A percentile compares a stretch with the other conserved stretches of the same genome.
phyloP scores from a whole-genome alignment of 2,113 vertebrate species.

The Microcebus murinus region DNA sequence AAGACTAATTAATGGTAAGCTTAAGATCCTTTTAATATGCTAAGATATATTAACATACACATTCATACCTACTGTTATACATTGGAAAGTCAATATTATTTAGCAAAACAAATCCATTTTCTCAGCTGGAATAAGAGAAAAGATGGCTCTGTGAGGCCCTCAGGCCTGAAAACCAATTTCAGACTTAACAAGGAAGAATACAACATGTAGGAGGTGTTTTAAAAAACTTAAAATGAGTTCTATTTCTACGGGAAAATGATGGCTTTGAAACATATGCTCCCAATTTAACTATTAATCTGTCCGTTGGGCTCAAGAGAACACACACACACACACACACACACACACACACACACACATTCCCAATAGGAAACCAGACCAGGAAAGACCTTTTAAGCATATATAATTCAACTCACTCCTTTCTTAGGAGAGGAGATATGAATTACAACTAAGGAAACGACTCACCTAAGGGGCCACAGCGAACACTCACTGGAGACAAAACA shows the following conservation, averaged over 20 bases:
- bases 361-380: neutral
- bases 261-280: constrained; percentile 14
- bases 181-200: constrained; percentile 21
- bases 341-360: neutral
- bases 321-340: neutral
- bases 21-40: neutral
- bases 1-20: constrained; percentile 14
- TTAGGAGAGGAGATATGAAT: constrained; percentile 5
- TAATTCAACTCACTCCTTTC: neutral
- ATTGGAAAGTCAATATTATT: constrained; percentile 22
- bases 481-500: neutral
- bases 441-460: neutral
- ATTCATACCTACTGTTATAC: neutral
- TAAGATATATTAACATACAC: neutral
- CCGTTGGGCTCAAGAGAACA: neutral
- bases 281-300: neutral
- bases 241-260: neutral
- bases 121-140: constrained; percentile 27
- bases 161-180: constrained; percentile 15
- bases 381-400: neutral
- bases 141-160: neutral
- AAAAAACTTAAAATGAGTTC: constrained; percentile 53
- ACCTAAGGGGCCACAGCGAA: neutral
- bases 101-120: constrained; percentile 34
- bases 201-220: neutral